Evolutionary conservation across 2,113 vertebrate species (phyloP), one percentile per base, ranked within the genome.

Genomic region (Zingel zingel): DNA sequence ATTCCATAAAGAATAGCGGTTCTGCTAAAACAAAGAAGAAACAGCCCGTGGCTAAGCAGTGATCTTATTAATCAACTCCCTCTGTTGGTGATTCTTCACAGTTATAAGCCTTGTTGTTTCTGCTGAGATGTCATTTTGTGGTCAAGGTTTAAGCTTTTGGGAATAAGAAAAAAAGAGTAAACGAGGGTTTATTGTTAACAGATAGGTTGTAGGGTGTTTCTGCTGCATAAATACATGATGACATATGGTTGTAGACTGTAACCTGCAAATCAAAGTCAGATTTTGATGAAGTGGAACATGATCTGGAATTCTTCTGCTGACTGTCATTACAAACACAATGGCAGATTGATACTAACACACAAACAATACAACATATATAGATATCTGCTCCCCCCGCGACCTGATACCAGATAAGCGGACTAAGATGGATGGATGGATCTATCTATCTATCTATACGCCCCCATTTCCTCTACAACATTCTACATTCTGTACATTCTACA

Each of bases 21-120:
- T 88, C 79, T 43, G 65, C 36, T 77, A 48, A 64, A 80, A 85
- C 74, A 81, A 88, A 83, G 73, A 53, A 27, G 54, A 76, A 69
- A 58, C 59, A 48, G 69, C 33, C 43, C 3, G 9, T 27, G 77
- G 74, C 63, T 66, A 1, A n/a, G 59, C 54, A 48, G 1, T 56
- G 56, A 73, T 64, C 65, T 66, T 45, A 64, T 58, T 62, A 57
- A 84, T 87, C 76, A 74, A 67, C 25, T 12, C 78, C 85, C 80
- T 14, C 23, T 5, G 64, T 30, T 62, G 76, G n/a, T 2, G 54
- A 77, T 84, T 80, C 43, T 33, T 86, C 59, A 57, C 62, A 59
- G 72, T 58, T 69, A 36, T 74, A n/a, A 45, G 19, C 63, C 27
- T 48, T 48, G 33, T 67, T 79, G 50, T 78, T 78, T 23, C 58